phyloP scores from a whole-genome alignment of 2,113 vertebrate genomes.

The Ramphastos sulfuratus region DNA sequence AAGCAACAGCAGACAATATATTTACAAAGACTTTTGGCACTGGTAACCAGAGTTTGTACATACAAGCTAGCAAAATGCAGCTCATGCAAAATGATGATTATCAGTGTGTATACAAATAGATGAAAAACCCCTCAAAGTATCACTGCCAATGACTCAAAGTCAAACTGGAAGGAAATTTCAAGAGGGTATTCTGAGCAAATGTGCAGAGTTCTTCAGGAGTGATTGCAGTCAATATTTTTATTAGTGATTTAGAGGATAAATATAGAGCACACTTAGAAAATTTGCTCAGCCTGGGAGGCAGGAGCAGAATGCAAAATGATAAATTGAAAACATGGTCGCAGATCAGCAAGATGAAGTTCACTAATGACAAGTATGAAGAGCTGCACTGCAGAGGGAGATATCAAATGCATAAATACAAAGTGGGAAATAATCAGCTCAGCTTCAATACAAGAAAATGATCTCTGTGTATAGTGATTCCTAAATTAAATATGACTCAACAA shows the following conservation, averaged over 20 bases:
- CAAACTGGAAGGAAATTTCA: slow-evolving; percentile 43
- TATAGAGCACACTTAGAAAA: slow-evolving; percentile 40
- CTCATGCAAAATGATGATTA: slow-evolving; percentile 21
- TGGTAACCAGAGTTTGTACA: not conserved
- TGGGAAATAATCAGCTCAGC: slow-evolving; percentile 46
- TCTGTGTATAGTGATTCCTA: slow-evolving; percentile 21
- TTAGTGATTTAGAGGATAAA: slow-evolving; percentile 60
- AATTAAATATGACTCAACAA: slow-evolving; percentile 59
- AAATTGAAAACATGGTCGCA: slow-evolving; percentile 31
- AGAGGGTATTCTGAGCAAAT: slow-evolving; percentile 37
- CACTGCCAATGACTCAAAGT: slow-evolving; percentile 41
- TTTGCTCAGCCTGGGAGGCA: slow-evolving; percentile 22
- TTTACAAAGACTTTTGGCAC: not conserved
- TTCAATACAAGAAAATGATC: slow-evolving; percentile 24
- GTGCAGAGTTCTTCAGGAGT: slow-evolving; percentile 54
- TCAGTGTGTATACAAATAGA: slow-evolving; percentile 49
- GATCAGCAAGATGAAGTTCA: slow-evolving; percentile 46
- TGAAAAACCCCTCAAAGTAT: not conserved
- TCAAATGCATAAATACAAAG: slow-evolving; percentile 33
- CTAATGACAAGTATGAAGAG: slow-evolving; percentile 23
- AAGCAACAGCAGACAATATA: not conserved
- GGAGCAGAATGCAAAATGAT: slow-evolving; percentile 33
- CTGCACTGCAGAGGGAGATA: slow-evolving; percentile 19
- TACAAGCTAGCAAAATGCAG: not conserved
- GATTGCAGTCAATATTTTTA: slow-evolving; percentile 68